Evolutionary conservation across 2,797 vertebrate genomes (phyloP), one percentile per base, ranked within the genome.

Genomic region (Phalloptychus januarius): DNA sequence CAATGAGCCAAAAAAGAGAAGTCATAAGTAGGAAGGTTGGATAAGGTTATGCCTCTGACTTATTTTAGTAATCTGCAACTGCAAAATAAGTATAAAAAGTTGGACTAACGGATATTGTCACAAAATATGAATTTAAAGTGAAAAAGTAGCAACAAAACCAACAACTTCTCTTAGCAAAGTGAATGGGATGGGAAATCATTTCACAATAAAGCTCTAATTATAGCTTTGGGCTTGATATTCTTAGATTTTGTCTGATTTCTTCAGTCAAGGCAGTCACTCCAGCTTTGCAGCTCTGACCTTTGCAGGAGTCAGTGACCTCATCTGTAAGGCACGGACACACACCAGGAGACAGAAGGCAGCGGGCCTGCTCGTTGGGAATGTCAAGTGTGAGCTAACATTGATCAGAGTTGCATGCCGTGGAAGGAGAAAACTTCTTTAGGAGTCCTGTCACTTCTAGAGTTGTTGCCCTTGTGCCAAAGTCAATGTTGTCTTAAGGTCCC

Each of bases 401-500:
- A 83, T 87, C 84, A 82, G 81, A 86, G 76, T 2, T 67, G 79
- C 75, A 58, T 78, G 77, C 83, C 20, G 76, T 20, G 20, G n/a
- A 83, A 77, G 52, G 76, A 80, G 76, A 52, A 86, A 85, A 89
- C 89, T 85, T 83, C 79, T 90, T 86, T 73, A 82, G 81, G 82
- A 87, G 82, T 86, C 81, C 84, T 28, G 70, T 88, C 87, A 90
- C 85, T 91, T 91, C 79, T 82, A 74, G 71, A 71, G 82, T 73
- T 1, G 13, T 72, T 79, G 80, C 83, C 80, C 70, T 46, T 16
- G 0, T 78, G 91, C 93, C 92, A 94, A 94, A 90, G 89, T 91
- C 89, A 94, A 88, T 93, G 92, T 94, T 94, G 84, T 91, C 82
- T 86, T 86, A 88, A 89, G 45, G 67, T 88, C 85, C 80, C 31